Evolutionary conservation across 2,888 invertebrate genomes (phyloP), one percentile per base, ranked within the genome.

Genomic region (Pheosia tremula): DNA sequence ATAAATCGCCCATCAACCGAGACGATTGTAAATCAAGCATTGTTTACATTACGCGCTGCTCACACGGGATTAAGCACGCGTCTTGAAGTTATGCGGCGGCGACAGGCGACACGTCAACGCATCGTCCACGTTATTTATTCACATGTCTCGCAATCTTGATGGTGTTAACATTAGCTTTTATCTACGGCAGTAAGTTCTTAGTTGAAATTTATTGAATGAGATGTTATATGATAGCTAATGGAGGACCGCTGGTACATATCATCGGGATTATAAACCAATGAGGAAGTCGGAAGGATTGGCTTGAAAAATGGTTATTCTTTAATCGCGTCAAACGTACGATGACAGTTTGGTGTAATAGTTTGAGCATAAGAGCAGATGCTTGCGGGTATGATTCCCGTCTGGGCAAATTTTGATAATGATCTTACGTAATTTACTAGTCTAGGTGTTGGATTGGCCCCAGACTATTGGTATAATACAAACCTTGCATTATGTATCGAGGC

Each of bases 61-160:
- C 58, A 57, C 24, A 39, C 45, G 56, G 45, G 36, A 53, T 38
- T 57, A 49, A 61, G 53, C 56, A 61, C 38, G 50, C 58, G 61
- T 60, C 55, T 53, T 49, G 56, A 60, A 62, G 60, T 63, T 66
- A 41, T 61, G 65, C 63, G 45, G 47, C 54, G 52, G 53, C 54
- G 62, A 62, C 63, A 56, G 61, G 54, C 54, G 45, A 41, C 58
- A n/a, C 66, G 66, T 68, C 75, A 50, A 61, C 57, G 41, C 59
- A 45, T 39, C 61, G 62, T 61, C 47, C 49, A 10, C 52, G 59
- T 52, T 60, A 68, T 71, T 68, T 68, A 68, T 62, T 59, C 38
- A 38, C 53, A 10, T 10, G 5, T 37, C 36, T 37, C 37, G 7
- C 8, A 11, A 50, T 50, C 53, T 37, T 53, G 37, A 37, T 37